Base-by-base conservation (phyloP, 2,797 vertebrate genomes). In the Cryptoblepharus egeriae region DNA sequence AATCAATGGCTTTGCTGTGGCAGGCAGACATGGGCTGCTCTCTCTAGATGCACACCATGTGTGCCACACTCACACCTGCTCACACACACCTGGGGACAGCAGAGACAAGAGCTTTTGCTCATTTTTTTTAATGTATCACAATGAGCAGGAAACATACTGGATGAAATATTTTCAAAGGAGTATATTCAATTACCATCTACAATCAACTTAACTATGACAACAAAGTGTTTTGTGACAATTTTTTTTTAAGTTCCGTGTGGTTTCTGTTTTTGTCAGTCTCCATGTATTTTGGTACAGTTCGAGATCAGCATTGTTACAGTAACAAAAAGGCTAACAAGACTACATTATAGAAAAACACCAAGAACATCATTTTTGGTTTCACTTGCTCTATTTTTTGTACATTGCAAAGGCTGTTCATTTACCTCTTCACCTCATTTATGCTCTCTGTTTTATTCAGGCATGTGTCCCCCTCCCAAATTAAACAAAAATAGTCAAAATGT, bases 181-280 rank as follows among this genome's bases (percentile, higher is more conserved):
- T 99, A 99, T 99, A 99, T 99, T 99, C 98, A 99, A 98, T 99
- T 99, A 99, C 98, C 98, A 99, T 98, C 98, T 99, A 99, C 98
- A 99, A 98, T 99, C 98, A 99, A 99, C 98, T 99, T 98, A 99
- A 99, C 98, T 99, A 99, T 99, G 98, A 99, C 98, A 99, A 99
- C 98, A 98, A 99, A 98, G 97, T 98, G 98, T 95, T 95, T 97
- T 98, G 98, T 99, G 98, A 99, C 98, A 99, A 98, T 97, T 96
- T 97, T 98, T 93, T 98, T 96, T 97, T 97, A 98, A 98, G 98
- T 98, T 97, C 98, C 97, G 97, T 95, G 95, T 95, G 94, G 94
- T 99, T 97, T 97, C 97, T 94, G 94, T 91, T 93, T 94, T 90
- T 97, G 97, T 99, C 97, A 97, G 97, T 98, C 97, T 98, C 97